phyloP scores from a whole-genome alignment of 2,113 vertebrate species.

The Empidonax alnorum region DNA sequence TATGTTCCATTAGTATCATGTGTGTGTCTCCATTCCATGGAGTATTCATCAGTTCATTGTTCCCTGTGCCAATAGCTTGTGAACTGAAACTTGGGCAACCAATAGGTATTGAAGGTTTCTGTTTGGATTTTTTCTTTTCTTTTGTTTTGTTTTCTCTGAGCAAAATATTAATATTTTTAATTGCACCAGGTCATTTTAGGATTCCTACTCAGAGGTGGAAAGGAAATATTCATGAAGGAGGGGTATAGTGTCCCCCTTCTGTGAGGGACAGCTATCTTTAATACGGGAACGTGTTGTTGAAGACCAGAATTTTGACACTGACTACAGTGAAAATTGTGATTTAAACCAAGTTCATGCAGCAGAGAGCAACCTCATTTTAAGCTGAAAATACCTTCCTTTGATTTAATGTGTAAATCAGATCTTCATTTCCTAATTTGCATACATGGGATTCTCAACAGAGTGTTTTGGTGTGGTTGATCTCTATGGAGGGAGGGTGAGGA shows the following conservation, averaged over 20 bases:
- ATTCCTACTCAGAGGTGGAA: neutral
- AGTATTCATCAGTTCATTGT: neutral
- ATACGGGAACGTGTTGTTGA: neutral
- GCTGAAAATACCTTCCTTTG: neutral
- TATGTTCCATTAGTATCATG: no score
- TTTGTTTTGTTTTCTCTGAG: neutral
- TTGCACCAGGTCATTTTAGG: neutral
- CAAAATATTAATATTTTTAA: neutral
- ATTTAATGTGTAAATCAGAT: neutral
- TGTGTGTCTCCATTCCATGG: neutral
- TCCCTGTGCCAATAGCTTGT: neutral
- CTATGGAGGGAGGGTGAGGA: neutral
- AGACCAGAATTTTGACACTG: neutral
- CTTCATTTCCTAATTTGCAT: neutral
- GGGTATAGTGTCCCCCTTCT: rapidly evolving
- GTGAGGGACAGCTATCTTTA: neutral
- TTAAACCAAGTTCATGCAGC: neutral
- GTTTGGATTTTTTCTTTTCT: neutral
- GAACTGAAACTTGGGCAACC: neutral
- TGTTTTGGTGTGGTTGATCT: neutral
- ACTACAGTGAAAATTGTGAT: neutral
- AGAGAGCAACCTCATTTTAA: neutral
- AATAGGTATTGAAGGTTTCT: neutral
- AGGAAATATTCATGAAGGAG: neutral
- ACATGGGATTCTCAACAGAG: neutral